A percentile compares a stretch with the other conserved stretches of the same genome.
Conservation (phyloP, 2,113 vertebrate genomes). For the Passer montanus region DNA sequence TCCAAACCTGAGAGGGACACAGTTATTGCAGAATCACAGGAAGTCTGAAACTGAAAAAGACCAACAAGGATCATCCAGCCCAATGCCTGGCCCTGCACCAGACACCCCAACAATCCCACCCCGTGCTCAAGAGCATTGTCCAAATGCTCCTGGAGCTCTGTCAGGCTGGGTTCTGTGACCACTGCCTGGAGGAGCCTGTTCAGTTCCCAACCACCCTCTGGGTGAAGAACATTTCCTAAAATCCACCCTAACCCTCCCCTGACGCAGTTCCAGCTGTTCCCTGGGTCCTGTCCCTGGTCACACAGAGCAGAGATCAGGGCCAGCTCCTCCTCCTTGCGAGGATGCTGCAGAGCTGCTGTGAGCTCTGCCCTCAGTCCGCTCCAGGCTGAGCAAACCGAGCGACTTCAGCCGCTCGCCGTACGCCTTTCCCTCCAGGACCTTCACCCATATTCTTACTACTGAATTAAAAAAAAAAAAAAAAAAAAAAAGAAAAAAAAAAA, state of each 20-base stretch:
- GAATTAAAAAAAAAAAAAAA: neutral
- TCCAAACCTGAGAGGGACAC: neutral
- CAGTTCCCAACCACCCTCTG: neutral
- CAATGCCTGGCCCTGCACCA: neutral
- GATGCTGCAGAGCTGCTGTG: neutral
- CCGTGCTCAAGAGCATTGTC: fast-evolving
- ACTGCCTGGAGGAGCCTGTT: neutral
- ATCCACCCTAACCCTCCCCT: neutral
- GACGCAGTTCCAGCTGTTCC: neutral
- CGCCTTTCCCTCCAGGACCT: neutral
- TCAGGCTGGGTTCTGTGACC: neutral
- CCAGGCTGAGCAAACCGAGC: neutral
- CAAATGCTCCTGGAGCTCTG: neutral
- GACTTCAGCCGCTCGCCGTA: neutral
- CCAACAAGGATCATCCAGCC: neutral
- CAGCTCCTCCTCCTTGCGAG: neutral
- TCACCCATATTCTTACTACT: neutral
- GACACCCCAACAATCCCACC: neutral
- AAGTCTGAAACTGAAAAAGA: neutral
- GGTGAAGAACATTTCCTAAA: neutral
- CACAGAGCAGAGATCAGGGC: neutral
- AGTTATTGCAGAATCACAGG: neutral
- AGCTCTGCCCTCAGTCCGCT: neutral
- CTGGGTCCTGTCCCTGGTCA: neutral
- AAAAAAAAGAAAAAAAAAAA: neutral